Conservation (phyloP, 1,140 invertebrate genomes). For the Antheraea pernyi region DNA sequence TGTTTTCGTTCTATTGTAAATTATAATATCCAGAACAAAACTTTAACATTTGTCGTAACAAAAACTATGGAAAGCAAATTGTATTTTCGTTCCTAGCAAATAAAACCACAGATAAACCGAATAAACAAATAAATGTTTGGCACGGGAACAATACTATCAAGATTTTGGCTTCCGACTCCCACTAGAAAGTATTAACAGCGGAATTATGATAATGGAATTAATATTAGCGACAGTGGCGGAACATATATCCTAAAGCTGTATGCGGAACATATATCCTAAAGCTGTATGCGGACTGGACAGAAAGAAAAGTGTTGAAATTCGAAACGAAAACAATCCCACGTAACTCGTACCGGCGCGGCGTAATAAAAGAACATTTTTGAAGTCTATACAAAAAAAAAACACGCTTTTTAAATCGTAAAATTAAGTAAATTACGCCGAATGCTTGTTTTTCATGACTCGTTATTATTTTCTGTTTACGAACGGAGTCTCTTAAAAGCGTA, state of each 20-base stretch:
- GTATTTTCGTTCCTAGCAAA: background rate
- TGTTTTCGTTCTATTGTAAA: too few species aligned
- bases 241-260: constrained; percentile 17
- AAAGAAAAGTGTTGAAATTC: background rate
- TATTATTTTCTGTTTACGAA: constrained; percentile 15
- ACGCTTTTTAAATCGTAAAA: background rate
- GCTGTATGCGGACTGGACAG: background rate
- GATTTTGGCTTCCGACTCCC: constrained; percentile 30
- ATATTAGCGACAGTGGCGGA: constrained; percentile 20
- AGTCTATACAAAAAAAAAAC: too few species aligned
- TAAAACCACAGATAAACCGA: constrained; percentile 5
- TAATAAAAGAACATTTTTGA: too few species aligned
- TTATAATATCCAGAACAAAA: too few species aligned
- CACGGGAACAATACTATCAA: constrained; percentile 36
- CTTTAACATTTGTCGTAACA: background rate
- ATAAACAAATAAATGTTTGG: constrained; percentile 43
- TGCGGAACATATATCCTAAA: background rate
- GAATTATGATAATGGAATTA: constrained; percentile 46
- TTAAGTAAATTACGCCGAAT: background rate
- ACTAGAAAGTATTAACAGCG: constrained; percentile 36
- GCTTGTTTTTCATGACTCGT: background rate
- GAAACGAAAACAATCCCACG: background rate
- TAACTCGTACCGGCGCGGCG: too few species aligned
- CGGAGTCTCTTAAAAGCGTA: constrained; percentile 17
- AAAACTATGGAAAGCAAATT: background rate